Base-by-base conservation (phyloP, 2,113 vertebrate species). In the Leucopsar rothschildi region DNA sequence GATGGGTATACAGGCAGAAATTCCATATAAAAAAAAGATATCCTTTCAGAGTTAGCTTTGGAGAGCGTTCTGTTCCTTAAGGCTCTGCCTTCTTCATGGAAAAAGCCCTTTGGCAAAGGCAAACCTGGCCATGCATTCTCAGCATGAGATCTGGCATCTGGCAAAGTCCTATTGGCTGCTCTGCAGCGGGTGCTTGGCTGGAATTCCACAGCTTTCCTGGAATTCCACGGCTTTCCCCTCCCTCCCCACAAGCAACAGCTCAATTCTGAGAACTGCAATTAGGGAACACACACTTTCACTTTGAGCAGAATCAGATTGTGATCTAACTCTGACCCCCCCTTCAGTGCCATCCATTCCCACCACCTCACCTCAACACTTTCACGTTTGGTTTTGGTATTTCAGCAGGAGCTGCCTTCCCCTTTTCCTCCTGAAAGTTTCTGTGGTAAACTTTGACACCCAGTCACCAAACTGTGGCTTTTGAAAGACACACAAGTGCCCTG, bases 111-210 rank as follows among this genome's bases (percentile, higher is more conserved):
- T 4, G 57, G 73, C 55, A 52, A 40, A 68, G 55, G 27, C 16
- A 37, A 57, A 68, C 14, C 14, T 50, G 53, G 18, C 12, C 16
- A 10, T 0, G 35, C 25, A 31, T 25, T n/a, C 39, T 1, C 8
- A 21, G 16, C 19, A 5, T 6, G 39, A 44, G 8, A 19, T 4
- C 5, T 7, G 39, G 44, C 49, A 55, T 49, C 60, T 23, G 3
- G 3, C 39, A 60, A 44, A 53, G 40, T 11, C 9, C 61, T 21
- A 0, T 2, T 4, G 1, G 66, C 80, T 47, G 1, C 2, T 25
- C 65, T 2, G 0, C 47, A 66, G 52, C 2, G 2, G 33, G 18
- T 14, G 4, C 10, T 24, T 35, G 20, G 29, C 19, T 1, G 2
- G 82, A 65, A 39, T 33, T 22, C 39, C 81, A 25, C 4, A 1